A percentile compares a stretch with the other conserved stretches of the same genome.
Conservation (phyloP, 2,113 vertebrate species). For the Penelope pileata region DNA sequence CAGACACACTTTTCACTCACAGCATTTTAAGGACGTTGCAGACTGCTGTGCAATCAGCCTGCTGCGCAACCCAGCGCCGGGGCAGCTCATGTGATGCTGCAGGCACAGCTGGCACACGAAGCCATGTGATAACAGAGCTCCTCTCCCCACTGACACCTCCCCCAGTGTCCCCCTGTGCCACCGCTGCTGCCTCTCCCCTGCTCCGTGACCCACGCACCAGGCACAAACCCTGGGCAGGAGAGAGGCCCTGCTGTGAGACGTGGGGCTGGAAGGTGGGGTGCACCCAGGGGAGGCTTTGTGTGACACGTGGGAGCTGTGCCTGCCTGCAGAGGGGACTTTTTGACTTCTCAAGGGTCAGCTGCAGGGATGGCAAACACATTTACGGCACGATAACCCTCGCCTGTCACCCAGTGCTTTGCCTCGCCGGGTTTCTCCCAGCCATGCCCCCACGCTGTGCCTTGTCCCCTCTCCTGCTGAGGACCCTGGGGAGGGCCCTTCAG, state of each 20-base stretch:
- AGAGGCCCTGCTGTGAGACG: neutral
- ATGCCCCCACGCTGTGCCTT: neutral
- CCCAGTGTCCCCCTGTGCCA: neutral
- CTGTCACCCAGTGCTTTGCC: neutral
- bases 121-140: neutral
- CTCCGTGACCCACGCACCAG: neutral
- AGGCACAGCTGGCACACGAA: neutral
- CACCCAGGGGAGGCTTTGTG: accelerated
- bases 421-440: accelerated
- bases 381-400: accelerated
- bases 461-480: neutral
- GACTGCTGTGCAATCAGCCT: neutral
- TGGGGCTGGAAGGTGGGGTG: neutral
- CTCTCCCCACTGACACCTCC: neutral
- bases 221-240: neutral
- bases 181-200: neutral
- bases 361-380: neutral
- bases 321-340: neutral
- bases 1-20: neutral
- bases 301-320: neutral
- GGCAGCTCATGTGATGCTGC: neutral
- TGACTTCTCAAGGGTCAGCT: neutral
- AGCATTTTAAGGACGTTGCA: neutral
- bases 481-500: neutral
- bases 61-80: accelerated